Base-by-base conservation (phyloP, 2,113 vertebrate species). In the Pholis gunnellus region DNA sequence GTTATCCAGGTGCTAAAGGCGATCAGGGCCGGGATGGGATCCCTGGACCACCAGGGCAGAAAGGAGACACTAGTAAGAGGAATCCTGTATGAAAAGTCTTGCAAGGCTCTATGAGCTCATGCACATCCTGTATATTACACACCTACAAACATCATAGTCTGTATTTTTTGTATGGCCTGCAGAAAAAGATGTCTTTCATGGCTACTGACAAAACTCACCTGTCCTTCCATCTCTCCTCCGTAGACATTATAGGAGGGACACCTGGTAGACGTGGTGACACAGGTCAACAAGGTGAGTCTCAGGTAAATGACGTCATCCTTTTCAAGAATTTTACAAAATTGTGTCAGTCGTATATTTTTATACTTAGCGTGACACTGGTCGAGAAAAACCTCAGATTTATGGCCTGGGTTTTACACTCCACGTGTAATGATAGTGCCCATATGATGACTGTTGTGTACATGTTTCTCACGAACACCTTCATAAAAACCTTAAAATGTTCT, bases 11-110 rank as follows among this genome's bases (percentile, higher is more conserved):
- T 83, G 85, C 85, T 52, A 96, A 94, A 88, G 97, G 97, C 34
- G 61, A 54, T 79, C 96, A 96, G 84, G 97, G 97, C 29, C 66
- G 0, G 4, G 96, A 97, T 87, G 97, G 97, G 31, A 91, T 96
- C 88, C 96, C 96, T 79, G 97, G 97, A 18, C 90, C 85, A 34
- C 70, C 89, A 0, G 97, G 97, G 64, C 75, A 87, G 84, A 97
- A 96, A 72, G 97, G 97, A 91, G 95, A 96, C 27, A 87, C 77
- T 52, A 93, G 97, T 94, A 90, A 78, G 87, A 13, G 6, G 42
- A 70, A 70, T 42, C n/a, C 11, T 72, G 3, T 13, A 46, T 61
- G 14, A 54, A 81, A 78, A n/a, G 7, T 27, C 2, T 13, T 72
- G 17, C 22, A 9, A 22, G 29, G 14, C 18, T 48, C 3, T 3